Evolutionary conservation across 2,888 invertebrate species (phyloP).

Genomic region (Spisula subtruncata): DNA sequence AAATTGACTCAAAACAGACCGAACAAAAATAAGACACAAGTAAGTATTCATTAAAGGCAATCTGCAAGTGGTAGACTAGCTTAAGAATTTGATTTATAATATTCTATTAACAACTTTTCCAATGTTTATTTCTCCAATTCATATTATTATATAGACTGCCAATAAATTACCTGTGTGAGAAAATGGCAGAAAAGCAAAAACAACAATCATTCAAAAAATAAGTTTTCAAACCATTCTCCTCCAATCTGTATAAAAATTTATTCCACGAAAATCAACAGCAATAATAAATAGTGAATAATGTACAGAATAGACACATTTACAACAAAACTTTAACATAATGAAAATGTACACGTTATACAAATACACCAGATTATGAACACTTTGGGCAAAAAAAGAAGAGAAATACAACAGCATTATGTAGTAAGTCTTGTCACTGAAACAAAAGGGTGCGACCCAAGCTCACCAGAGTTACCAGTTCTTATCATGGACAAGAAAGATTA

Average conservation of each 20-base stretch:
- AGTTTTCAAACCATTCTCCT: neutral
- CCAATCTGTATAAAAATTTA: slow-evolving; percentile 17
- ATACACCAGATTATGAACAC: slow-evolving; percentile 51
- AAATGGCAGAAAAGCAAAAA: neutral
- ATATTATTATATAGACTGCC: neutral
- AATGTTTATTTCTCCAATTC: neutral
- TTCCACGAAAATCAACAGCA: slow-evolving; percentile 10
- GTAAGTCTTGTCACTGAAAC: neutral
- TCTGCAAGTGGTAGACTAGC: neutral
- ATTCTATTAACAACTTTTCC: neutral
- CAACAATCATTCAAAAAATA: neutral
- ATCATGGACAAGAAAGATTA: neutral
- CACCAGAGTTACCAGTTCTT: neutral
- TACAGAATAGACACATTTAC: slow-evolving; percentile 43
- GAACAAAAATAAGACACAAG: neutral
- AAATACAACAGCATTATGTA: neutral
- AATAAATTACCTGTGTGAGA: neutral
- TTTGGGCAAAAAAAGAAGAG: slow-evolving; percentile 45
- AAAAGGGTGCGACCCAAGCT: neutral
- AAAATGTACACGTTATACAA: slow-evolving; percentile 42
- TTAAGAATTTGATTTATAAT: neutral
- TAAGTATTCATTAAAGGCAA: neutral
- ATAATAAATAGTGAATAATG: slow-evolving; percentile 52
- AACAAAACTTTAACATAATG: slow-evolving; percentile 35
- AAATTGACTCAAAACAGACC: neutral